These are phyloP conservation scores for Anomalospiza imberbis DNA, from an alignment of 2,797 vertebrate genomes.

Conservation along the genomic window DNA sequence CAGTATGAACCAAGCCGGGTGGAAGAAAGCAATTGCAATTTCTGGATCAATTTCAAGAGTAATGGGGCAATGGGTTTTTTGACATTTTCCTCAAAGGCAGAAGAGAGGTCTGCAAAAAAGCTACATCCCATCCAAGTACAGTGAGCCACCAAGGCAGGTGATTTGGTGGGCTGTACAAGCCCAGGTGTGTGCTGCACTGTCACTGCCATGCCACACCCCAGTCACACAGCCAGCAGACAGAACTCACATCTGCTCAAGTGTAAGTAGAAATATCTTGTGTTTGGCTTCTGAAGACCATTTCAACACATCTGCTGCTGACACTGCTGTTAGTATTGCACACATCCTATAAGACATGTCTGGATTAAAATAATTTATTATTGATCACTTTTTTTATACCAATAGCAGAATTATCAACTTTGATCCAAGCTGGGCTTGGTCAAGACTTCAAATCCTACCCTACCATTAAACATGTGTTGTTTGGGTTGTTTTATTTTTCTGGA, in stretches of 20 bases:
- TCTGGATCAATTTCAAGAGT: neutral
- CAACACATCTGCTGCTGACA: neutral
- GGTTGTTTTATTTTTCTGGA: neutral
- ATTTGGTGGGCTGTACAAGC: neutral
- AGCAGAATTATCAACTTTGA: neutral
- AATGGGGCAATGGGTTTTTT: neutral
- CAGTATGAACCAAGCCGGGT: neutral
- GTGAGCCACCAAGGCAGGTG: neutral
- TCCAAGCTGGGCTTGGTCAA: neutral
- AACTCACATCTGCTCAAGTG: neutral
- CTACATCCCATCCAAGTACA: neutral
- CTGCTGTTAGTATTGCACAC: neutral
- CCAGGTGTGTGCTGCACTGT: neutral
- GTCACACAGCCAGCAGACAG: fast-evolving
- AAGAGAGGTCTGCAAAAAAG: neutral
- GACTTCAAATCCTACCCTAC: neutral
- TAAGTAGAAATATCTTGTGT: neutral
- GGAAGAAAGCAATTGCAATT: neutral
- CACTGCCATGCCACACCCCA: too few relatives aligned
- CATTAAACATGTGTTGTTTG: neutral
- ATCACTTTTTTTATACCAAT: neutral
- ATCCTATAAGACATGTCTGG: neutral
- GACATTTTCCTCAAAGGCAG: neutral
- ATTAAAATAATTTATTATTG: neutral
- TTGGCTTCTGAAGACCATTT: neutral